Evolutionary conservation across 1,140 invertebrate species (phyloP).

Genomic region (Cecropterus lyciades): DNA sequence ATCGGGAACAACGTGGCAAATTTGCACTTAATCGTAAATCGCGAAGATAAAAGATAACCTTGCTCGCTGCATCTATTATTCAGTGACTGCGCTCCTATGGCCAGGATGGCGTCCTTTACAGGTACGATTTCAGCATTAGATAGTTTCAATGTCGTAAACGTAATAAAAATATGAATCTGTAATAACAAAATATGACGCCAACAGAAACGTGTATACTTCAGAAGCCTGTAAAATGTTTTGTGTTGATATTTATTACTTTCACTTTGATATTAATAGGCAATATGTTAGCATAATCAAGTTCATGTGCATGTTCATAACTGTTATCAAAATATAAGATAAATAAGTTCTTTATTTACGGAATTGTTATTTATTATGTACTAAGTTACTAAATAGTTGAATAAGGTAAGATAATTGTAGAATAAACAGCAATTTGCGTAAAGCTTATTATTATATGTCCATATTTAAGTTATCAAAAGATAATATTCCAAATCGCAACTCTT

Average conservation of each 20-base stretch:
- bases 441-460: too few relatives aligned
- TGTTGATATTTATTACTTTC: background rate
- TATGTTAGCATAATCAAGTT: too few relatives aligned
- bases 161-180: background rate
- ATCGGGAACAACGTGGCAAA: constrained; percentile 47
- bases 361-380: too few relatives aligned
- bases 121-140: constrained; percentile 65
- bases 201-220: background rate
- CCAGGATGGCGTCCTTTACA: constrained; percentile 79
- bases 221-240: background rate
- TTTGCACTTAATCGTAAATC: constrained; percentile 48
- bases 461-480: too few relatives aligned
- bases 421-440: background rate
- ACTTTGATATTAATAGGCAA: too few relatives aligned
- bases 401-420: too few relatives aligned
- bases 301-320: background rate
- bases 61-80: constrained; percentile 80
- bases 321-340: background rate
- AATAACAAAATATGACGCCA: background rate
- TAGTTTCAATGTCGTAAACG: constrained; percentile 29
- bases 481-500: too few relatives aligned
- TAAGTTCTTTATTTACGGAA: too few relatives aligned
- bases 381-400: too few relatives aligned
- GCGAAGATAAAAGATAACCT: constrained; percentile 65
- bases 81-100: constrained; percentile 73